Conservation (phyloP, 2,888 invertebrate species). For the Nebria brevicollis region DNA sequence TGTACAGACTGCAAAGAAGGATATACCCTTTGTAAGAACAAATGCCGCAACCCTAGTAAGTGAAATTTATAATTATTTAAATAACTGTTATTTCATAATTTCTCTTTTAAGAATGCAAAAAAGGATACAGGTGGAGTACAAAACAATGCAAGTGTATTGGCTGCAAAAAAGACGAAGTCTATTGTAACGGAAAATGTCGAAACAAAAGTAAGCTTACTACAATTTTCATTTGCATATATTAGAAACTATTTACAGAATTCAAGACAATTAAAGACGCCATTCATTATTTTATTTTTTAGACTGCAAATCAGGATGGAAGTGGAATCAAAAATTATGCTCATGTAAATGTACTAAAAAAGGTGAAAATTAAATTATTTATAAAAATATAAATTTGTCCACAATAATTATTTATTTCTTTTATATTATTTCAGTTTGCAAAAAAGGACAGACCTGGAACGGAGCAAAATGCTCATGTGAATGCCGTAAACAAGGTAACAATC, state of each 20-base stretch:
- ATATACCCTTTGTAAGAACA: neutral
- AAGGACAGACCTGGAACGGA: too few relatives aligned
- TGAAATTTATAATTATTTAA: neutral
- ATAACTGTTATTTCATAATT: conserved; percentile 1
- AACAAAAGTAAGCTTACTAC: conserved; percentile 2
- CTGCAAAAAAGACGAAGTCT: conserved; percentile 4
- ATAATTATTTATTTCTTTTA: too few relatives aligned
- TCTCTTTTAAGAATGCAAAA: neutral
- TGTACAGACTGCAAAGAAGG: neutral
- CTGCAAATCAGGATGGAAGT: neutral
- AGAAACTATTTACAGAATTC: neutral
- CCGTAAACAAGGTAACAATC: too few relatives aligned
- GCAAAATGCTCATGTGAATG: too few relatives aligned
- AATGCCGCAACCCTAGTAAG: conserved; percentile 4
- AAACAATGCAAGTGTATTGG: conserved; percentile 11
- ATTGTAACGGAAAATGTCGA: conserved; percentile 12
- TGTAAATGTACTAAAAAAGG: too few relatives aligned
- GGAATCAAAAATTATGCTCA: neutral
- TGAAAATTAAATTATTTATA: too few relatives aligned
- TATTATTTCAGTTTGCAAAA: neutral
- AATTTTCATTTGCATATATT: neutral
- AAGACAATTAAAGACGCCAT: neutral
- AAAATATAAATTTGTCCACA: too few relatives aligned
- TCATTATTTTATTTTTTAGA: neutral
- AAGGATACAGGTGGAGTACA: neutral